A percentile compares a stretch with the other conserved stretches of the same genome.
These are phyloP conservation scores for Dryobates pubescens DNA, from an alignment of 2,797 vertebrate genomes.

Conservation along the genomic window DNA sequence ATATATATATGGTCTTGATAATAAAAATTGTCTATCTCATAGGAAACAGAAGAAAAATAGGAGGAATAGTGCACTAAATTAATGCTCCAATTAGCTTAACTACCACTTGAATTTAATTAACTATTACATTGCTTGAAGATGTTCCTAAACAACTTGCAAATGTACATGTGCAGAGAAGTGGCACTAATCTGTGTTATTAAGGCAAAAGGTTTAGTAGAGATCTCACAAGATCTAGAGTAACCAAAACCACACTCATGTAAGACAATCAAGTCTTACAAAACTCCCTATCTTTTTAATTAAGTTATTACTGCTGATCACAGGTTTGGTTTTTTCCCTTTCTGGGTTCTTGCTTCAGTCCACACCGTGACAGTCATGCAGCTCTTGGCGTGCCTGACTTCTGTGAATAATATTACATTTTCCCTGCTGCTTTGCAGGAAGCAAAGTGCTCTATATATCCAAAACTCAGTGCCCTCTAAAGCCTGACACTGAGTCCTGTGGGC, in stretches of 20 bases:
- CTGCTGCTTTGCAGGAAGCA: neutral
- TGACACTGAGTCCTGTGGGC: neutral
- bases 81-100: conserved; percentile 22
- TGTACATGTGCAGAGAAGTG: neutral
- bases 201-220: conserved; percentile 2
- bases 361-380: neutral
- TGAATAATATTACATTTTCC: neutral
- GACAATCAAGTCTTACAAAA: neutral
- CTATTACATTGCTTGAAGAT: conserved; percentile 2
- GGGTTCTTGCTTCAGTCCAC: neutral
- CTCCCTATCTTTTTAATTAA: neutral
- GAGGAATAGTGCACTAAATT: neutral
- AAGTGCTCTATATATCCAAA: neutral
- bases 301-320: neutral
- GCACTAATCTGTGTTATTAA: neutral
- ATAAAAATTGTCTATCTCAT: neutral
- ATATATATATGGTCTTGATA: neutral
- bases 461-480: neutral
- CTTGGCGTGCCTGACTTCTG: neutral
- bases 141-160: conserved; percentile 12
- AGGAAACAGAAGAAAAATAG: neutral
- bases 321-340: neutral
- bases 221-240: neutral
- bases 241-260: neutral
- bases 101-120: conserved; percentile 27